Conservation (phyloP, 2,113 vertebrate species). For the Grammomys dolichurus region DNA sequence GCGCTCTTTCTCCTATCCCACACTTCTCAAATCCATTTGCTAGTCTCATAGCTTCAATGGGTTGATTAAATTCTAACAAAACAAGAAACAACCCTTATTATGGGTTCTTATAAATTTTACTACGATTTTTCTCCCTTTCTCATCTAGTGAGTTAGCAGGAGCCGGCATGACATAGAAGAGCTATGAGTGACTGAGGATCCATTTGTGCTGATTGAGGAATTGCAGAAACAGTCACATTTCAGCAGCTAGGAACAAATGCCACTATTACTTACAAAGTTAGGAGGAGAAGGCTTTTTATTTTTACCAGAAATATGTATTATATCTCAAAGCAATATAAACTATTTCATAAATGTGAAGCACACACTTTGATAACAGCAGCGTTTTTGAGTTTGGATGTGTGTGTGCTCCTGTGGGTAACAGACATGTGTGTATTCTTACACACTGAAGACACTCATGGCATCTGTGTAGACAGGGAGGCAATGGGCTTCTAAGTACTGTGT, state of each 20-base stretch:
- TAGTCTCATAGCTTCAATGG: not conserved
- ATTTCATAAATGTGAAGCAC: not conserved
- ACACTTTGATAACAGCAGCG: not conserved
- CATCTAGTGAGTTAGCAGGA: not conserved
- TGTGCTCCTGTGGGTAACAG: not conserved
- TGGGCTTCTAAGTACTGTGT: not conserved
- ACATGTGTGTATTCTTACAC: not conserved
- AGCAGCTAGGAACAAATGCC: not conserved
- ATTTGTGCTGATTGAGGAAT: not conserved
- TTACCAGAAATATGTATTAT: not conserved
- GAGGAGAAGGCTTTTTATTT: not conserved
- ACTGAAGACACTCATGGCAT: not conserved
- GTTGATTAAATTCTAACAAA: not conserved
- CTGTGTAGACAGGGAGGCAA: not conserved
- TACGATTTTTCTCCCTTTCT: not conserved
- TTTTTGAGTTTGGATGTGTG: not conserved
- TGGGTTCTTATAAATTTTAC: not conserved
- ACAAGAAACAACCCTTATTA: not conserved
- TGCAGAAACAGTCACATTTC: not conserved
- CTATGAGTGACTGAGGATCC: not conserved
- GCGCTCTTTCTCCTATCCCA: fast-evolving
- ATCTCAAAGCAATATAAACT: not conserved
- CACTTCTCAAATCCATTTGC: too few relatives aligned
- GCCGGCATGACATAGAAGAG: not conserved
- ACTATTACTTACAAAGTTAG: not conserved